phyloP scores from a whole-genome alignment of 1,140 invertebrate genomes.

The Anastrepha obliqua region DNA sequence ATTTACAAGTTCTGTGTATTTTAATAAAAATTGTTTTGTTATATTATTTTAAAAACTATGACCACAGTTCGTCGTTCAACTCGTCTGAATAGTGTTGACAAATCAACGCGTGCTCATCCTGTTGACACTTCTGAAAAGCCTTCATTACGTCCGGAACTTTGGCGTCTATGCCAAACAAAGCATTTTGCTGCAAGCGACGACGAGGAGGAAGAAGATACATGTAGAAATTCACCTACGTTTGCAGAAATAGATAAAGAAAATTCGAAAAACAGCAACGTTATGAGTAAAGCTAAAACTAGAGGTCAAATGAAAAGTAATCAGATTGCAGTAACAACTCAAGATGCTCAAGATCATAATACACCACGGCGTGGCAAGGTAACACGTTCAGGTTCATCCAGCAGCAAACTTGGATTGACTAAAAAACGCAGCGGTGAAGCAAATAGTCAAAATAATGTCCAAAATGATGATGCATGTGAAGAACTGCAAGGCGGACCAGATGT shows the following conservation, averaged over 20 bases:
- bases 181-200: conserved; percentile 60
- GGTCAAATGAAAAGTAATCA: neutral
- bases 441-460: conserved; percentile 38
- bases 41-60: conserved; percentile 44
- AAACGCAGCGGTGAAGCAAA: conserved; percentile 43
- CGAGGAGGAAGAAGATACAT: conserved; percentile 64
- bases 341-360: conserved; percentile 62
- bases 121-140: conserved; percentile 16
- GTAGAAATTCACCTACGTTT: conserved; percentile 57
- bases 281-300: conserved; percentile 61
- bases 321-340: neutral
- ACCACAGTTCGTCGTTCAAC: conserved; percentile 69
- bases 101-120: conserved; percentile 58
- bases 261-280: conserved; percentile 68
- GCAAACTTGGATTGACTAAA: conserved; percentile 10
- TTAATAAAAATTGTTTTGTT: neutral
- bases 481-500: conserved; percentile 27
- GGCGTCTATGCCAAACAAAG: conserved; percentile 65
- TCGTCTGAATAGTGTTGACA: conserved; percentile 67
- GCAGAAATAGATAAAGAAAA: conserved; percentile 64
- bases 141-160: conserved; percentile 66
- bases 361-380: conserved; percentile 66
- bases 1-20: neutral
- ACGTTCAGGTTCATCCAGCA: conserved; percentile 54
- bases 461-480: conserved; percentile 52